These are phyloP conservation scores for Lycorma delicatula DNA, from an alignment of 1,140 invertebrate species.

Conservation along the genomic window DNA sequence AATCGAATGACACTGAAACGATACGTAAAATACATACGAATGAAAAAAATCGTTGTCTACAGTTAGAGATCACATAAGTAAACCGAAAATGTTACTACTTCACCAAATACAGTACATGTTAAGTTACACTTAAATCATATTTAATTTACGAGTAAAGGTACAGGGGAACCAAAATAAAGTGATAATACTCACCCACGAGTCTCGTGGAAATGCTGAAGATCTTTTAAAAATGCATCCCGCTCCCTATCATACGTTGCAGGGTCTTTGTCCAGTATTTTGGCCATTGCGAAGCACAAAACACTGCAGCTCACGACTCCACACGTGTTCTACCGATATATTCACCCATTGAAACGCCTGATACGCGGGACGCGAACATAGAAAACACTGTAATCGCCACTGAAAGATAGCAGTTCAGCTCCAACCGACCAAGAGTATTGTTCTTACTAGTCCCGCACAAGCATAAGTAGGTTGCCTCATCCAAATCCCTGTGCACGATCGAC, in stretches of 20 bases:
- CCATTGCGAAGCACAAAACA: constrained; percentile 42
- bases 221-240: constrained; percentile 61
- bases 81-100: too few species aligned
- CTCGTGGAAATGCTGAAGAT: constrained; percentile 74
- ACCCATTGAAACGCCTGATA: constrained; percentile 28
- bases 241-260: constrained; percentile 59
- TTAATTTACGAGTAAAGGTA: too few species aligned
- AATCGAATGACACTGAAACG: too few species aligned
- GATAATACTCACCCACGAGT: constrained; percentile 61
- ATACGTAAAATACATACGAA: too few species aligned
- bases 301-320: constrained; percentile 18
- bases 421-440: constrained; percentile 32
- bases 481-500: constrained; percentile 22
- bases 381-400: constrained; percentile 29
- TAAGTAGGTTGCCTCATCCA: constrained; percentile 27
- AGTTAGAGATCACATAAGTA: too few species aligned
- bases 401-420: constrained; percentile 30
- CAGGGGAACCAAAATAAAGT: too few species aligned
- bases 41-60: too few species aligned
- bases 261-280: constrained; percentile 61
- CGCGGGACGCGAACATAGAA: constrained; percentile 29
- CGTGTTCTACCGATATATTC: constrained; percentile 26
- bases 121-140: too few species aligned
- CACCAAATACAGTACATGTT: too few species aligned
- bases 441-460: constrained; percentile 31